Percentiles rank a stretch among this genome's conserved stretches.
These are phyloP conservation scores for Hiodon alosoides DNA, from an alignment of 2,113 vertebrate genomes.

Conservation along the genomic window DNA sequence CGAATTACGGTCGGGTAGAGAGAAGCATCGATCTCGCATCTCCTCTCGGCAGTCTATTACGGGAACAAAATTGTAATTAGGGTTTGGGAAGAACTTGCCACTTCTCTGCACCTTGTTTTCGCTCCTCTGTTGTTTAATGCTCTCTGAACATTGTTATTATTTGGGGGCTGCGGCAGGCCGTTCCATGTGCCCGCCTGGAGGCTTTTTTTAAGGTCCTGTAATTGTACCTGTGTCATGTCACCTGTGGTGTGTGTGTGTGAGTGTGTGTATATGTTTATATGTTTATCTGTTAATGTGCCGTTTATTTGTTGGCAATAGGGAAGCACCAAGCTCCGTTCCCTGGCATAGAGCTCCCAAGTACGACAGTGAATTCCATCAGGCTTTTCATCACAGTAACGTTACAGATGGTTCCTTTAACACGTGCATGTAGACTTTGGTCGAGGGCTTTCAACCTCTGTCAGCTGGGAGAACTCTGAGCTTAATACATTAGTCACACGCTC, in stretches of 20 bases:
- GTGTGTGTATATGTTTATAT: conserved; percentile 35
- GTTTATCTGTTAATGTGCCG: conserved; percentile 62
- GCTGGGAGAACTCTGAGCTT: conserved; percentile 34
- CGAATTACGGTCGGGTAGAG: background rate
- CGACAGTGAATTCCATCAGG: conserved; percentile 61
- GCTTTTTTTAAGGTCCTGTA: conserved; percentile 58
- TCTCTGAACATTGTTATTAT: no score
- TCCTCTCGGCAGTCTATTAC: background rate
- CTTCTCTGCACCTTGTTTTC: background rate
- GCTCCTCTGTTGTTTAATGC: no score
- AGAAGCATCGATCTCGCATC: background rate
- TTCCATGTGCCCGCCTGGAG: conserved; percentile 31
- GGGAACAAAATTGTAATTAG: background rate
- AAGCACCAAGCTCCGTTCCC: conserved; percentile 78
- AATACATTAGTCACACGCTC: background rate
- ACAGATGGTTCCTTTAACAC: conserved; percentile 52
- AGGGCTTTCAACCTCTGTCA: conserved; percentile 56
- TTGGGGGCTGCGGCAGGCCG: background rate
- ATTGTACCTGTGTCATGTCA: conserved; percentile 60
- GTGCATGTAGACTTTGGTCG: conserved; percentile 55
- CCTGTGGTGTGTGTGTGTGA: conserved; percentile 34
- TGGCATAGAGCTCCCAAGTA: conserved; percentile 82
- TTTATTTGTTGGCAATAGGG: conserved; percentile 78
- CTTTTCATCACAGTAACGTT: conserved; percentile 57
- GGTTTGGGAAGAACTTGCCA: background rate